These are phyloP conservation scores for Drosophila pseudoananassae DNA, from an alignment of 1,140 invertebrate species.

Conservation along the genomic window DNA sequence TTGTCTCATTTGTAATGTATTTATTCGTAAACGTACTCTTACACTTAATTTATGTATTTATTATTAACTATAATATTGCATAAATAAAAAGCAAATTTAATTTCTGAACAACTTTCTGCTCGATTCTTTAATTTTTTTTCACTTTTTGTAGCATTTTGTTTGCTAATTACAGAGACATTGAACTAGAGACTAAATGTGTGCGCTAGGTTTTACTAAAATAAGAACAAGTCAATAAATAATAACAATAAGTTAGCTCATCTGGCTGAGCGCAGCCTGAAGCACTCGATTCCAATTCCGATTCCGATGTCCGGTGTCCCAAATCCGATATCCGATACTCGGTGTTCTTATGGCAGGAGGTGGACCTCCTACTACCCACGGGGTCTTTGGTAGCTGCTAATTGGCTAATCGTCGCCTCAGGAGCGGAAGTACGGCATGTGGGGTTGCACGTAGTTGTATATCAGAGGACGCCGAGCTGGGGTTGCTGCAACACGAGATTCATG, in stretches of 20 bases:
- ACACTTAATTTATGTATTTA: slow-evolving; percentile 57
- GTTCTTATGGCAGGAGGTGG: slow-evolving; percentile 71
- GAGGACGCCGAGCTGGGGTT: slow-evolving; percentile 62
- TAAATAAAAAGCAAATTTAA: slow-evolving; percentile 54
- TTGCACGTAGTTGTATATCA: slow-evolving; percentile 79
- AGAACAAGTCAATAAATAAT: slow-evolving; percentile 66
- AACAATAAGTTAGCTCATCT: slow-evolving; percentile 39
- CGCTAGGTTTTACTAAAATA: slow-evolving; percentile 52
- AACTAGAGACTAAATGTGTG: slow-evolving; percentile 74
- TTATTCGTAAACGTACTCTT: slow-evolving; percentile 8
- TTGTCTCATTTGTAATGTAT: slow-evolving; percentile 46
- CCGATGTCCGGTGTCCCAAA: slow-evolving; percentile 11
- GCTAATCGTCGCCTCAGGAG: slow-evolving; percentile 56
- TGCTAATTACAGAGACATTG: slow-evolving; percentile 63
- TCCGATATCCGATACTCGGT: slow-evolving; percentile 27
- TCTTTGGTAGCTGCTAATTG: slow-evolving; percentile 73
- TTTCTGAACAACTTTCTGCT: slow-evolving; percentile 57
- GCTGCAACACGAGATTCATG: slow-evolving; percentile 47
- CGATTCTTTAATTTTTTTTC: slow-evolving; percentile 62
- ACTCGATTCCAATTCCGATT: slow-evolving; percentile 25
- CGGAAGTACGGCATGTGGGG: slow-evolving; percentile 72
- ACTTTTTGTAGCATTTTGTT: slow-evolving; percentile 72
- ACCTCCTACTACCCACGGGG: slow-evolving; percentile 46
- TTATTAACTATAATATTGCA: slow-evolving; percentile 47
- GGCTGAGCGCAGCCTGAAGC: slow-evolving; percentile 52